Base-by-base conservation (phyloP, 2,797 vertebrate species). In the Crotalus adamanteus region DNA sequence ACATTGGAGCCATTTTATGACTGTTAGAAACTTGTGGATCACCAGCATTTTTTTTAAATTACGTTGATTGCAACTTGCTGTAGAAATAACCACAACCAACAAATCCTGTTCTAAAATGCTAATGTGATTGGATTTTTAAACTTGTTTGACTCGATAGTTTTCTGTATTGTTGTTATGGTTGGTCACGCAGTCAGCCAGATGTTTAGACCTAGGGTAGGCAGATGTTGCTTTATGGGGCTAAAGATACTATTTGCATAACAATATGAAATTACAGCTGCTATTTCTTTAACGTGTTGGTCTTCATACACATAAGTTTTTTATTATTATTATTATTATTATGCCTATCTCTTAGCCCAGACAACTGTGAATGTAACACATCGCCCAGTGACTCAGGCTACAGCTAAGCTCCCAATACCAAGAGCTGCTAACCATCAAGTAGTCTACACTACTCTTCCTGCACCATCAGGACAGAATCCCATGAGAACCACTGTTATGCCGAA, bases 331-430 rank as follows among this genome's bases (percentile, higher is more conserved):
- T 37, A 8, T 86, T 88, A 90, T 86, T 1, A 73, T 88, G 12
- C 5, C 3, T 63, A 93, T 94, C 78, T 91, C 92, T 47, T 95
- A 98, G 98, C 97, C 95, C 95, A 97, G 0, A 97, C 98, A 93
- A 97, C 98, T 42, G 97, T 98, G 96, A 98, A 97, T 97, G 97
- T 98, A 96, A 97, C 97, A 37, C 98, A 98, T 89, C 97, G 98
- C 47, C 97, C 98, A 25, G 69, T 96, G 92, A 96, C 97, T 95
- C 98, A 97, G 93, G 91, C 97, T 92, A 90, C 95, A 91, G 95
- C 97, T 18, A 98, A 97, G 95, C 97, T 98, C 69, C 97, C 98
- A 91, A 95, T 98, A 93, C 97, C 98, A 53, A 97, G 98, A 97
- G 61, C 95, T 94, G 9, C 95, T 89, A 98, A 97, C 92, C 97